Conservation (phyloP, 1,140 invertebrate genomes). For the Pemphigus obesinymphae region DNA sequence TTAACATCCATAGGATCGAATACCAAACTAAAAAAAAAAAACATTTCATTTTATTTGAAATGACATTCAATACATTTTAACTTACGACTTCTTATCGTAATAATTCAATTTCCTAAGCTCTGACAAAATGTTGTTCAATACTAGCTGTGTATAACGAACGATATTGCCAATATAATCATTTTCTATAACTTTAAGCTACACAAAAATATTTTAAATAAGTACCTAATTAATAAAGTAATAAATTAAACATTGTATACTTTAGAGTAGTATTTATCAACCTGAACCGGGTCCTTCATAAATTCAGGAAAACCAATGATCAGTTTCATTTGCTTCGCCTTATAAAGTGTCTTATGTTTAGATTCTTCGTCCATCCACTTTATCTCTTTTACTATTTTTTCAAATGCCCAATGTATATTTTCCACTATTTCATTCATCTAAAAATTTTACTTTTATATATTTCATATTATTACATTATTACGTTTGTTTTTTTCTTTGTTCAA, state of each 20-base stretch:
- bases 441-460: no score
- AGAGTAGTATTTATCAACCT: constrained; percentile 62
- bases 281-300: constrained; percentile 63
- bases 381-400: constrained; percentile 65
- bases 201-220: no score
- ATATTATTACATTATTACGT: no score
- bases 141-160: neutral
- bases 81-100: neutral
- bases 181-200: constrained; percentile 11
- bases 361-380: constrained; percentile 79
- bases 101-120: neutral
- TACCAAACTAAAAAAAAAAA: constrained; percentile 45
- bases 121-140: neutral
- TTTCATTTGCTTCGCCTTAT: constrained; percentile 69
- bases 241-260: constrained; percentile 52
- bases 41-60: no score
- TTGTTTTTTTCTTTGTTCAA: neutral
- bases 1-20: constrained; percentile 48
- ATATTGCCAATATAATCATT: constrained; percentile 35
- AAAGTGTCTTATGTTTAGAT: constrained; percentile 67
- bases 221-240: neutral
- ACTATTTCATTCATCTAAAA: constrained; percentile 74
- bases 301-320: constrained; percentile 73
- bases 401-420: constrained; percentile 68
- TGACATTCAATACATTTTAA: no score